phyloP scores from a whole-genome alignment of 2,113 vertebrate species.

The Tursiops truncatus region DNA sequence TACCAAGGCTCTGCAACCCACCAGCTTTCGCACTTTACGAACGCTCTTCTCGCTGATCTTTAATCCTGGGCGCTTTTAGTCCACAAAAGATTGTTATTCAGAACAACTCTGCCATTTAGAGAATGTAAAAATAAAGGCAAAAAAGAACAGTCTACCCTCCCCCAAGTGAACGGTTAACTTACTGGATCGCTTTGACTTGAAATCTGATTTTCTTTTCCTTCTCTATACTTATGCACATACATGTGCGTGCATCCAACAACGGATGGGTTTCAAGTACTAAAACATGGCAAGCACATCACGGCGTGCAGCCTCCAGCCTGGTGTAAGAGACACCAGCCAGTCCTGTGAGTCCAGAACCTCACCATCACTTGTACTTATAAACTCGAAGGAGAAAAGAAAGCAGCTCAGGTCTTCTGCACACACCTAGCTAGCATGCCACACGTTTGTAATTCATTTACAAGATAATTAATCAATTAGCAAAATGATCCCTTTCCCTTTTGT shows the following conservation, averaged over 20 bases:
- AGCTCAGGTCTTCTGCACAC: neutral
- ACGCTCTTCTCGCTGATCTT: conserved; percentile 63
- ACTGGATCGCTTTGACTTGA: neutral
- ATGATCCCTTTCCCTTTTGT: neutral
- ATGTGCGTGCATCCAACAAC: neutral
- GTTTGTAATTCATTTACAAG: conserved; percentile 70
- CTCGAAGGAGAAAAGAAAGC: conserved; percentile 17
- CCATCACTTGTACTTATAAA: conserved; percentile 17
- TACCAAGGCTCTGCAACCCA: conserved; percentile 41
- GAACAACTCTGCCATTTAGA: conserved; percentile 43
- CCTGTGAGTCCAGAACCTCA: conserved; percentile 57
- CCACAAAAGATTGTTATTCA: conserved; percentile 55
- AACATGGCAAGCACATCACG: conserved; percentile 41
- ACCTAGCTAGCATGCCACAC: conserved; percentile 44
- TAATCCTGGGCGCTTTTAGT: conserved; percentile 55
- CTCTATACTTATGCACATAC: neutral
- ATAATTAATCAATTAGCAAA: conserved; percentile 78
- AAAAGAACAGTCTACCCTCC: neutral
- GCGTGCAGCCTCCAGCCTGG: neutral
- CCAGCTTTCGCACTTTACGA: conserved; percentile 19
- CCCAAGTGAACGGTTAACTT: neutral
- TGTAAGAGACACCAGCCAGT: conserved; percentile 45
- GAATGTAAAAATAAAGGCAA: conserved; percentile 49
- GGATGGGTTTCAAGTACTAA: conserved; percentile 55
- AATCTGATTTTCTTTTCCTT: conserved; percentile 27